Percentiles rank a stretch among this genome's conserved stretches.
Evolutionary conservation across 2,797 vertebrate species (phyloP).

Genomic region (Sciurus vulgaris): DNA sequence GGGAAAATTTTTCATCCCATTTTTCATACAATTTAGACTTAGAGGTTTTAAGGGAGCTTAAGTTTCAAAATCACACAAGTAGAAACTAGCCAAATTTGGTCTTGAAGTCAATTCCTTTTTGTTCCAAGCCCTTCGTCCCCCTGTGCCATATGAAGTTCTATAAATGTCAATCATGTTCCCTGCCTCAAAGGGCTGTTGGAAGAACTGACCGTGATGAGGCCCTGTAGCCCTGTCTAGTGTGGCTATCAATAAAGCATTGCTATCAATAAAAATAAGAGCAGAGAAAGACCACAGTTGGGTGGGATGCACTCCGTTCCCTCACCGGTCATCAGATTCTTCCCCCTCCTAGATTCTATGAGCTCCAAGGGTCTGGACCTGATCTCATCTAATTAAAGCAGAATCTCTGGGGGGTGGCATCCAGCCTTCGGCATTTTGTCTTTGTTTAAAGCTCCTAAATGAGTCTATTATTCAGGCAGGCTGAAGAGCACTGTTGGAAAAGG

Average conservation of each 20-base stretch:
- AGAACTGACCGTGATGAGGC: not conserved
- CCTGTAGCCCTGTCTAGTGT: accelerated
- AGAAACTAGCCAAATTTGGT: constrained; percentile 9
- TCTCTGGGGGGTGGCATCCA: not conserved
- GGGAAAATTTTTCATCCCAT: not conserved
- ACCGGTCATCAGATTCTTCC: not conserved
- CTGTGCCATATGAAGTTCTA: not conserved
- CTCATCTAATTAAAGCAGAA: not conserved
- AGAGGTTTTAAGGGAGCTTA: constrained; percentile 15
- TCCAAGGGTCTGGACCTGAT: not conserved
- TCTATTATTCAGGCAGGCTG: not conserved
- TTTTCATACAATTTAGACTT: not conserved
- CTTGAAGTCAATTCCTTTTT: constrained; percentile 36
- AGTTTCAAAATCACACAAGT: constrained; percentile 6
- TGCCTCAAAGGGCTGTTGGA: not conserved
- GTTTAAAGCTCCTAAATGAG: not conserved
- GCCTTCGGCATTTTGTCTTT: not conserved
- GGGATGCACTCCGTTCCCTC: accelerated
- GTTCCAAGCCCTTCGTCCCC: not conserved
- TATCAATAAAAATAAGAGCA: not conserved
- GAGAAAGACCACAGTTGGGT: not conserved
- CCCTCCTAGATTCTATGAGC: not conserved
- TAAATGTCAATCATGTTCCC: not conserved
- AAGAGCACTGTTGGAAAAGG: not conserved
- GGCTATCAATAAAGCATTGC: not conserved